Conservation (phyloP, 2,113 vertebrate species). For the Eulacestoma nigropectus region DNA sequence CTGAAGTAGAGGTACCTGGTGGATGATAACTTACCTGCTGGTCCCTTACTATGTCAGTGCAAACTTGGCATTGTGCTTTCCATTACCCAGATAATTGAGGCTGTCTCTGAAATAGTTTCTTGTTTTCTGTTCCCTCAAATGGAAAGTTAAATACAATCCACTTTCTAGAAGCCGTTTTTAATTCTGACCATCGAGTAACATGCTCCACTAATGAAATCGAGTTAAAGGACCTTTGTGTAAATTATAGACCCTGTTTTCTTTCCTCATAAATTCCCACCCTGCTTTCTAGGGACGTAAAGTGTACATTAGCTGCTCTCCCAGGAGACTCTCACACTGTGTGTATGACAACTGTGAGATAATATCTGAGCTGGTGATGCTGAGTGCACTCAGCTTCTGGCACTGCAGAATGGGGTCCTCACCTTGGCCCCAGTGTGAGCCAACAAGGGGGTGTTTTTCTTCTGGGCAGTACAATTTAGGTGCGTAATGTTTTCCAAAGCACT, state of each 20-base stretch:
- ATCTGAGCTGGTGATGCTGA: background rate
- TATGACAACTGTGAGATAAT: background rate
- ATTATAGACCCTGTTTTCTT: background rate
- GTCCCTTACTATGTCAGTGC: background rate
- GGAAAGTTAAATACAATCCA: background rate
- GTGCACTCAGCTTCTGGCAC: background rate
- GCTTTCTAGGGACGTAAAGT: background rate
- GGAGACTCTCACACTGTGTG: background rate
- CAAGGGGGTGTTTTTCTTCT: background rate
- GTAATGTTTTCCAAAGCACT: background rate
- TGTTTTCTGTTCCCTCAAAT: background rate
- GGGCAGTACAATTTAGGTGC: background rate
- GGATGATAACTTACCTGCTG: background rate
- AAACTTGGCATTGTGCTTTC: background rate
- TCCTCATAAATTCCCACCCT: background rate
- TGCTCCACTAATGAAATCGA: background rate
- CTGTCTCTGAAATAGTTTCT: background rate
- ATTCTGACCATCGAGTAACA: background rate
- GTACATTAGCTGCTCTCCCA: background rate
- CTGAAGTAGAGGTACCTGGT: background rate
- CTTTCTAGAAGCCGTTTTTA: conserved; percentile 10
- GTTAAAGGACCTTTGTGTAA: background rate
- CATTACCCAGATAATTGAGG: background rate
- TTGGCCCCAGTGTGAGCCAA: background rate
- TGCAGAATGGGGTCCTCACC: background rate